These are phyloP conservation scores for Venustaconcha ellipsiformis DNA, from an alignment of 1,140 invertebrate genomes.

Conservation along the genomic window DNA sequence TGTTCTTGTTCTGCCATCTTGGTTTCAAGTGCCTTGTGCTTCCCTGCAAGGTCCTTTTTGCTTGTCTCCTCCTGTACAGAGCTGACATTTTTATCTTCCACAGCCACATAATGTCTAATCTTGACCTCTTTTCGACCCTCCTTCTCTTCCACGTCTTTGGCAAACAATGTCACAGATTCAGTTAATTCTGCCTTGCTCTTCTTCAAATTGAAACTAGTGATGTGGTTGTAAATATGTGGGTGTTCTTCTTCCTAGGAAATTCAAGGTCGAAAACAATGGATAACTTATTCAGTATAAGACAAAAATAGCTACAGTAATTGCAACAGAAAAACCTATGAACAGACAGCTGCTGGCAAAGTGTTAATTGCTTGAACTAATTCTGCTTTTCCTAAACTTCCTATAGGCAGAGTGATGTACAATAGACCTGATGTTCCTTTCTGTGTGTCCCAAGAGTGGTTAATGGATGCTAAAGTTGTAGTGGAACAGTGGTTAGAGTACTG, in stretches of 20 bases:
- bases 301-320: neutral
- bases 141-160: constrained; percentile 30
- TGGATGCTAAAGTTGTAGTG: no score
- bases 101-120: constrained; percentile 36
- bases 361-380: neutral
- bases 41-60: no score
- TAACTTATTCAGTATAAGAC: neutral
- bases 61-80: no score
- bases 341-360: neutral
- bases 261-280: neutral
- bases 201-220: constrained; percentile 26
- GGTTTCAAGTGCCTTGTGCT: no score
- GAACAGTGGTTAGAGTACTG: no score
- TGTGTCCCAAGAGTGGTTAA: no score
- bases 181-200: constrained; percentile 47
- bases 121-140: constrained; percentile 37
- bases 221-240: constrained; percentile 25
- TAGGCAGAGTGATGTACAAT: no score
- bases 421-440: no score
- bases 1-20: no score
- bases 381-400: no score
- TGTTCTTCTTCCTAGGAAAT: constrained; percentile 40
- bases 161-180: constrained; percentile 36
- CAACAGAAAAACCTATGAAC: neutral
- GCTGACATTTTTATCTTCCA: neutral